Base-by-base conservation (phyloP, 2,888 invertebrate species). In the Aphodius sticticus region DNA sequence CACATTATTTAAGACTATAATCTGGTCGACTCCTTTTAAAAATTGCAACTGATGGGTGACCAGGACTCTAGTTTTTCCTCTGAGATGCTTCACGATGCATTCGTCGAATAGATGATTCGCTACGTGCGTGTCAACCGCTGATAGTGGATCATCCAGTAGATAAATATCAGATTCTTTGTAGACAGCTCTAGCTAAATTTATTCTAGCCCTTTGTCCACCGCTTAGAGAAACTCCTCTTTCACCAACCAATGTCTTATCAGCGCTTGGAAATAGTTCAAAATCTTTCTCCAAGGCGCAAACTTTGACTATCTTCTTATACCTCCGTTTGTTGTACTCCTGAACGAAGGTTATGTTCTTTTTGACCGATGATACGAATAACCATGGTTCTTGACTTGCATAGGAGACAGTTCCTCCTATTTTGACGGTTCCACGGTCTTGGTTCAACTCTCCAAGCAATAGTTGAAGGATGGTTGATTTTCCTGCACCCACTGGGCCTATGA, bases 11-110 rank as follows among this genome's bases (percentile, higher is more conserved):
- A 93, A 83, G 70, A 92, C 86, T 69, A 92, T 86, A n/a, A 92
- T 90, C 6, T 89, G 85, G 87, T 94, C 92, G 0, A 93, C 94
- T 14, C 90, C 86, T 84, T 92, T 92, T 35, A 95, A 90, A 85
- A 94, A 95, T 86, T 97, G 96, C 36, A 96, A 89, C 87, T 97
- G 96, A 88, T 97, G 96, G 0, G 97, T 97, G 80, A 96, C 95
- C 9, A 97, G 91, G 82, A 96, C 92, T 35, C 95, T 91, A 2
- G 95, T 94, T 86, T 94, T 92, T 81, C 93, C 89, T 12, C 90
- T 89, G 80, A 92, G 84, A 78, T 90, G 89, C 2, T 90, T 89
- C 70, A 87, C 89, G 79, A 95, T 93, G 78, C 95, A 96, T 87
- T 94, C 92, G 76, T 95, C 93, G 85, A 95, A 96, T 5, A 96